Evolutionary conservation across 1,140 invertebrate genomes (phyloP), one percentile per base, ranked within the genome.

Genomic region (Dufourea novaeangliae): DNA sequence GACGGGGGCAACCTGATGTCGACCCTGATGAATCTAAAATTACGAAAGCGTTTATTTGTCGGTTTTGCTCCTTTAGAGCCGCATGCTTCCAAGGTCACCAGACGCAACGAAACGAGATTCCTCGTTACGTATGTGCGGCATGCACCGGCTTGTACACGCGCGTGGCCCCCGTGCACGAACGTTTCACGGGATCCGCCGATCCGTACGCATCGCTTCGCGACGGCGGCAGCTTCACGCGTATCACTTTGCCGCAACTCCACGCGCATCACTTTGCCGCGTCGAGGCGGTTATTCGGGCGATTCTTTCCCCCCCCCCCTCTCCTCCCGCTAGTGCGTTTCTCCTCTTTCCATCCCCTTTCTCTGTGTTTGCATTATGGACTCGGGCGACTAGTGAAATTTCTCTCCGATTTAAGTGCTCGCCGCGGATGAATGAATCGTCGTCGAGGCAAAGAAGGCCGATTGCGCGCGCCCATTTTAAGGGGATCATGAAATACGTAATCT

Each of bases 81-180:
- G 56, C 61, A 34, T 41, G 70, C 57, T 29, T 39, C 76, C 50
- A 69, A 70, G 27, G 78, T 80, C 59, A 75, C 32, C 50, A 64
- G 64, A 69, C 78, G 59, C 70, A 80, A 75, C 64, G 59, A 75
- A 75, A 80, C 71, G 63, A 79, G 70, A 82, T 79, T 79, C 77
- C 50, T 79, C 69, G 68, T 78, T 81, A 72, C 75, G 68, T 78
- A 78, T 73, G 68, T 78, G 62, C 68, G 62, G 74, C 63, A 59
- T 67, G 69, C 68, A 54, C 50, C 46, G 64, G 20, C 46, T n/a
- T 25, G 34, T 20, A 41, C 41, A 64, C 70, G 32, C 63, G 54
- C 32, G 57, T 20, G 37, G 22, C 63, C 27, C 20, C 39, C 22
- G 41, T 32, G 41, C 50, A 11, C 32, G 54, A 68, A 50, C 50